A percentile compares a stretch with the other conserved stretches of the same genome.
phyloP scores from a whole-genome alignment of 2,888 invertebrate species.

The Pardosa pseudoannulata region DNA sequence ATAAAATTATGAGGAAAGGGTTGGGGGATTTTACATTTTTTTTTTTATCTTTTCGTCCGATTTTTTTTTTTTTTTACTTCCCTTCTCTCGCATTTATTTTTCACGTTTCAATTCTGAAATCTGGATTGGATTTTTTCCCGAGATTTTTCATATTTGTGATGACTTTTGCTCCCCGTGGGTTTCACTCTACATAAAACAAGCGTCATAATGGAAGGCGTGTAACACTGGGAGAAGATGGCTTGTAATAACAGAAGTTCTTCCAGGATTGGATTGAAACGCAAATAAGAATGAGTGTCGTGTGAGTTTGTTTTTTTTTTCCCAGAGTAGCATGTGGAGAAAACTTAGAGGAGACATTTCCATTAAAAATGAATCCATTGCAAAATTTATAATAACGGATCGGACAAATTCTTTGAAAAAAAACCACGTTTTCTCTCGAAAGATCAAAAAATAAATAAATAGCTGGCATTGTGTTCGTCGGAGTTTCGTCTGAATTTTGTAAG shows the following conservation, averaged over 20 bases:
- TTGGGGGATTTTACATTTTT: background rate
- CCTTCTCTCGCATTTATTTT: background rate
- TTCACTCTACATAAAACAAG: slow-evolving; percentile 10
- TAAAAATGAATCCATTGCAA: no score
- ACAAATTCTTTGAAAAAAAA: no score
- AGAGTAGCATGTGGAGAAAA: no score
- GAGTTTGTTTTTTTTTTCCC: no score
- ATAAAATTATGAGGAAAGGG: slow-evolving; percentile 15
- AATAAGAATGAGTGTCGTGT: background rate
- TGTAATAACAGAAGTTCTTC: slow-evolving; percentile 1
- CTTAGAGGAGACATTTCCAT: no score
- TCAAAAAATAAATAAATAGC: no score
- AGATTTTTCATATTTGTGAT: slow-evolving; percentile 16
- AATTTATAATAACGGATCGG: no score
- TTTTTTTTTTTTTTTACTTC: background rate
- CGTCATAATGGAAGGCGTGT: slow-evolving; percentile 10
- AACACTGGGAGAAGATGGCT: background rate
- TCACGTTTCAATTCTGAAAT: background rate
- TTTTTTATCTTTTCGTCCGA: background rate
- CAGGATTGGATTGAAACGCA: background rate
- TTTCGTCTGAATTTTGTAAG: no score
- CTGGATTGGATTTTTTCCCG: background rate
- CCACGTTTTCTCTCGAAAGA: no score
- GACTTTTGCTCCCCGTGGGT: slow-evolving; percentile 15
- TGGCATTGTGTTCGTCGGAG: no score